These are phyloP conservation scores for Microcebus griseorufus DNA, from an alignment of 2,113 vertebrate species.

Conservation along the genomic window DNA sequence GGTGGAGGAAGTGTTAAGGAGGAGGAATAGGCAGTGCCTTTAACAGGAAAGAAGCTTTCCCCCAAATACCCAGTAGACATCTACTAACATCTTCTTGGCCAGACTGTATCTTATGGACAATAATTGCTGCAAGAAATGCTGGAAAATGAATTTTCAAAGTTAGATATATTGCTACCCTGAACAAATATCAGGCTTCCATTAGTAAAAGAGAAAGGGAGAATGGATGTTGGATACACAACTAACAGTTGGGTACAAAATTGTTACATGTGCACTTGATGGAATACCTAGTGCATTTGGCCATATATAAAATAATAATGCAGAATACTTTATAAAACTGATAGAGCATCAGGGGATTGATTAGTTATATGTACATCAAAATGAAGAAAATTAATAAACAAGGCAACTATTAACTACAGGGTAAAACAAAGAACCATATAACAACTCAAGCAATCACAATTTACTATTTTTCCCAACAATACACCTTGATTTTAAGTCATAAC, in stretches of 20 bases:
- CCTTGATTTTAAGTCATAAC: neutral
- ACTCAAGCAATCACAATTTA: neutral
- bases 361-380: neutral
- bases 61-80: neutral
- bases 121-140: neutral
- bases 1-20: neutral
- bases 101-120: neutral
- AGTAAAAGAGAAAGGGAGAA: neutral
- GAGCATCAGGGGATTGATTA: neutral
- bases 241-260: neutral
- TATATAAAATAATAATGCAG: neutral
- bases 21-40: neutral
- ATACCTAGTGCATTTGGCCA: neutral
- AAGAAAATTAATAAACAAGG: neutral
- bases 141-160: constrained; percentile 2
- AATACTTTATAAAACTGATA: constrained; percentile 3
- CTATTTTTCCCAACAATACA: neutral
- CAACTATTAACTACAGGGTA: neutral
- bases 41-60: neutral
- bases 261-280: neutral
- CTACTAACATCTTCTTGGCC: neutral
- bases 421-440: constrained; percentile 11
- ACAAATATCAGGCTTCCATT: neutral
- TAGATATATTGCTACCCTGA: neutral
- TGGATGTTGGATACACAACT: neutral